Percentiles rank a stretch among this genome's conserved stretches.
Conservation (phyloP, 1,140 invertebrate species). For the Drosophila sp. region DNA sequence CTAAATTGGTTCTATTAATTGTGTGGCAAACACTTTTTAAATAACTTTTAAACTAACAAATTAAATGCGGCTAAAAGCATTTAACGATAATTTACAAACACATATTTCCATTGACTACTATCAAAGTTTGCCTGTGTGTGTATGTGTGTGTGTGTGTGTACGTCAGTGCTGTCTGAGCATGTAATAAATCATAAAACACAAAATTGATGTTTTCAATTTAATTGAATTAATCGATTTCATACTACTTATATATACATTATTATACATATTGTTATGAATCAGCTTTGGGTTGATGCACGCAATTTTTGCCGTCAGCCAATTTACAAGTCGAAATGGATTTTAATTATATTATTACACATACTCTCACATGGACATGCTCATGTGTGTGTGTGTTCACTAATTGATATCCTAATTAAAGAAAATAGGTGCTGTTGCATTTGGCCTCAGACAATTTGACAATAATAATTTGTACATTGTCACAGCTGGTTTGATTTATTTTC, state of each 20-base stretch:
- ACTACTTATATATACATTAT: too few species aligned
- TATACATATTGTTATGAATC: slow-evolving; percentile 17
- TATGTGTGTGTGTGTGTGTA: slow-evolving; percentile 6
- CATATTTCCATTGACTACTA: slow-evolving; percentile 2
- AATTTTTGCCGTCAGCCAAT: slow-evolving; percentile 31
- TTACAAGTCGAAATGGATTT: slow-evolving; percentile 52
- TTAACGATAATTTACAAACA: slow-evolving; percentile 22
- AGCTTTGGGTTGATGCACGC: slow-evolving; percentile 17
- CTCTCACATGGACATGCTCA: not conserved
- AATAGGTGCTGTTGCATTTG: slow-evolving; percentile 43
- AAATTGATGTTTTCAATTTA: slow-evolving; percentile 52
- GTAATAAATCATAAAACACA: slow-evolving; percentile 59
- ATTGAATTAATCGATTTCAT: slow-evolving; percentile 60
- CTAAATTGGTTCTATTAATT: not conserved
- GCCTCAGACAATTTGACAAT: slow-evolving; percentile 25
- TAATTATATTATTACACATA: slow-evolving; percentile 74
- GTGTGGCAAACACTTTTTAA: not conserved
- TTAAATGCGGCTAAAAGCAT: slow-evolving; percentile 10
- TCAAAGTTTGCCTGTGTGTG: slow-evolving; percentile 1
- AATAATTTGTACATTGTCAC: slow-evolving; percentile 25
- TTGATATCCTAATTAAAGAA: slow-evolving; percentile 75
- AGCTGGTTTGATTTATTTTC: slow-evolving; percentile 34
- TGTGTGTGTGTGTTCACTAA: slow-evolving; percentile 43
- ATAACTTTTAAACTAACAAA: slow-evolving; percentile 1
- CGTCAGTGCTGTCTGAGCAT: not conserved